Conservation (phyloP, 1,140 invertebrate genomes). For the Tetragonula clypearis region DNA sequence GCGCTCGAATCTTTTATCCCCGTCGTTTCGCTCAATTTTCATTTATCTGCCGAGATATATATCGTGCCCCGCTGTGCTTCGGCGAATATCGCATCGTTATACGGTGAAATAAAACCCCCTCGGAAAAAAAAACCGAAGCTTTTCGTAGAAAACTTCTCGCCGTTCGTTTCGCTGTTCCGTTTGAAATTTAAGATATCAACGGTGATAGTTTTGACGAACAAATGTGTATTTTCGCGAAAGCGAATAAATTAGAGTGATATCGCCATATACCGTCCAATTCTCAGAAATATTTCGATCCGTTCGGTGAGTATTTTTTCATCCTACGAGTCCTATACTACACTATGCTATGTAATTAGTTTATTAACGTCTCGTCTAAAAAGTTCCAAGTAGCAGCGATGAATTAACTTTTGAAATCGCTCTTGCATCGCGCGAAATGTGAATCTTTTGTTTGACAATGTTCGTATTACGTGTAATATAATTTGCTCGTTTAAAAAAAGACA, state of each 20-base stretch:
- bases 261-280: background rate
- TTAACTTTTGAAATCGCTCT: background rate
- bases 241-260: slow-evolving; percentile 9
- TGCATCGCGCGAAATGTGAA: background rate
- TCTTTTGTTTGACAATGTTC: background rate
- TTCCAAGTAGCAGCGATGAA: background rate
- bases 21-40: background rate
- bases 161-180: background rate
- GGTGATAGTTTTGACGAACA: background rate
- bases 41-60: background rate
- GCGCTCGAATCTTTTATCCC: background rate
- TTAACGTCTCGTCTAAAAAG: background rate
- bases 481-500: background rate
- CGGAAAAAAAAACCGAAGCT: background rate
- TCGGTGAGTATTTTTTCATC: background rate
- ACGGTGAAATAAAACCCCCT: background rate
- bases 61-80: too few species aligned
- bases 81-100: background rate
- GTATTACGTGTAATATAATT: background rate
- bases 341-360: background rate
- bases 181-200: background rate
- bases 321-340: too few species aligned
- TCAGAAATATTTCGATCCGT: slow-evolving; percentile 12
- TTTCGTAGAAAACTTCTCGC: background rate
- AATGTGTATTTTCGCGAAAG: background rate